phyloP scores from a whole-genome alignment of 2,888 invertebrate genomes.

The Isoperla grammatica region DNA sequence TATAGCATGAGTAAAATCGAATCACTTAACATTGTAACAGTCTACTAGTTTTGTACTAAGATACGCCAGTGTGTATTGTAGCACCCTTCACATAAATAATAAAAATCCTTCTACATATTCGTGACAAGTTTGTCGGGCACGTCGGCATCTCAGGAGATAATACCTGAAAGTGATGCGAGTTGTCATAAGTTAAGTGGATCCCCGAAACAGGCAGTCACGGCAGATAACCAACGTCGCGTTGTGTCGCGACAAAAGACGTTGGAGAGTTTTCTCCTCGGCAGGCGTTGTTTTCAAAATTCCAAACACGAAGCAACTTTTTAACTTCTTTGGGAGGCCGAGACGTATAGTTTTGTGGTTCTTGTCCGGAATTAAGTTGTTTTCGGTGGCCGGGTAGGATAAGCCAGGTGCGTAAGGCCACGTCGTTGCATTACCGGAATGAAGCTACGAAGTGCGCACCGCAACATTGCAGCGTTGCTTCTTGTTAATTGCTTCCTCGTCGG shows the following conservation, averaged over 20 bases:
- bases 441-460: constrained; percentile 19
- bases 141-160: no score
- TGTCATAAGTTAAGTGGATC: constrained; percentile 17
- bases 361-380: constrained; percentile 17
- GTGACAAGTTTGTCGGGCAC: no score
- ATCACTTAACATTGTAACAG: background rate
- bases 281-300: constrained; percentile 11
- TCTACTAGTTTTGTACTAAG: no score
- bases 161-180: constrained; percentile 1
- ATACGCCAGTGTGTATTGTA: no score
- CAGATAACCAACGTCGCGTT: constrained; percentile 6
- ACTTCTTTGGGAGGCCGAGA: constrained; percentile 15
- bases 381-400: background rate
- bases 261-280: background rate
- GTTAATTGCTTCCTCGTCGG: constrained; percentile 23
- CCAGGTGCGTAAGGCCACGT: constrained; percentile 13
- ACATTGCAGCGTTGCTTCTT: constrained; percentile 22
- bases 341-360: constrained; percentile 19
- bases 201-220: constrained; percentile 3
- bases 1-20: constrained; percentile 1
- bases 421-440: constrained; percentile 25
- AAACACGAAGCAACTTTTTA: constrained; percentile 15
- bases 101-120: no score
- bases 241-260: constrained; percentile 10
- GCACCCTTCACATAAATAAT: no score